Base-by-base conservation (phyloP, 2,113 vertebrate species). In the Nycticorax nycticorax region DNA sequence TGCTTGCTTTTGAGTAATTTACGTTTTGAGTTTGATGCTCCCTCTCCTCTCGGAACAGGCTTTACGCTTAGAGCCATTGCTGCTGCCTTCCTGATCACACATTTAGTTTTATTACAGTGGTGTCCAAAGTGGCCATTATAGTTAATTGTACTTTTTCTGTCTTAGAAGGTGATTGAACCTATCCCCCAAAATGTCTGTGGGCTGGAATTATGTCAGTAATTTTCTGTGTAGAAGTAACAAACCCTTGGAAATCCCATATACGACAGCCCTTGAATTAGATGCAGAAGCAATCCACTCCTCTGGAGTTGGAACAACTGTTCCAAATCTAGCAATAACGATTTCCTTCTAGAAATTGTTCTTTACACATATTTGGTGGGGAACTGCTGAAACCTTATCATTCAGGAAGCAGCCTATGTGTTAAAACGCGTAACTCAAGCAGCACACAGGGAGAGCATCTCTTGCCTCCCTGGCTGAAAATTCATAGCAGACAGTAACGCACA, bases 121-220 rank as follows among this genome's bases (percentile, higher is more conserved):
- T 80, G 33, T 33, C 82, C 53, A 74, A 79, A 88, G 55, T 60
- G 76, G 68, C 47, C 32, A 4, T 83, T 92, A n/a, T 32, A 57
- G 37, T 74, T 92, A 93, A 81, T 66, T 77, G 20, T 57, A 26
- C 14, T 92, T 95, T 91, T 87, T 78, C 60, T 88, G 28, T 57
- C 71, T 82, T 67, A 56, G 66, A 66, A 73, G 28, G 5, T 88
- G 32, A 62, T 91, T 89, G 28, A 50, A 37, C 74, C 48, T 32
- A 30, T 79, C 52, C 68, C 41, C 56, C 59, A 55, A 77, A 74
- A 45, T 85, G 78, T 59, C 39, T 14, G 27, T 5, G 14, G 80
- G 6, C 64, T 94, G 80, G 30, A 77, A 67, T 63, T 41, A 9
- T 3, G 17, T 27, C 35, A 37, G 37, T 67, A 45, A 45, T 81